A percentile compares a stretch with the other conserved stretches of the same genome.
Conservation (phyloP, 2,113 vertebrate genomes). For the Montifringilla adamsi region DNA sequence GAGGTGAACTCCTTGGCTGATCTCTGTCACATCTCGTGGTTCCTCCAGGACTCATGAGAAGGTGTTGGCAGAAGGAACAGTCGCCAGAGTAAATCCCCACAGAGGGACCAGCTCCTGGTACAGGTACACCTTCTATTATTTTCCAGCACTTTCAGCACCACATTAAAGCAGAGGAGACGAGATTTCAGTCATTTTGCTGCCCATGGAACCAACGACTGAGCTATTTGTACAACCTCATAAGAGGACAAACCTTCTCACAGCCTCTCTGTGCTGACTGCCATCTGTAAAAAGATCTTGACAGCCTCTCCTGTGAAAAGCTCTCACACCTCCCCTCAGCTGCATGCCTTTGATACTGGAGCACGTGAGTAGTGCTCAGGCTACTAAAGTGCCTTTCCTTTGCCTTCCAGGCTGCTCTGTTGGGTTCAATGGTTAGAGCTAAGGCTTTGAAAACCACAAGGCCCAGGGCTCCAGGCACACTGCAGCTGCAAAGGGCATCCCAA, state of each 20-base stretch:
- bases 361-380: background rate
- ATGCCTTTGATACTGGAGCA: background rate
- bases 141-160: background rate
- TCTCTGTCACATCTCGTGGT: background rate
- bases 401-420: background rate
- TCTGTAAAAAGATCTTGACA: slow-evolving; percentile 2
- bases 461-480: too few relatives aligned
- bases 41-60: background rate
- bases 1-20: background rate
- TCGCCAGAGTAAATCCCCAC: background rate
- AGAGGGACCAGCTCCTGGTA: background rate
- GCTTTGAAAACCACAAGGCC: too few relatives aligned
- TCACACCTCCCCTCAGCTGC: background rate
- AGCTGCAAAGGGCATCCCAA: too few relatives aligned
- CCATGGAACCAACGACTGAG: fast-evolving
- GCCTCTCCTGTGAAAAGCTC: slow-evolving; percentile 25
- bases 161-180: background rate
- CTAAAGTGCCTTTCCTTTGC: background rate
- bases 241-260: background rate
- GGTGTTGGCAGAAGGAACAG: background rate
- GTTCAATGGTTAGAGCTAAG: too few relatives aligned
- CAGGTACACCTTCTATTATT: background rate
- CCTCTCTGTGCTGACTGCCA: background rate
- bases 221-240: background rate
- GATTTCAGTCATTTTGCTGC: background rate